A percentile compares a stretch with the other conserved stretches of the same genome.
These are phyloP conservation scores for Iguana delicatissima DNA, from an alignment of 2,797 vertebrate species.

Conservation along the genomic window DNA sequence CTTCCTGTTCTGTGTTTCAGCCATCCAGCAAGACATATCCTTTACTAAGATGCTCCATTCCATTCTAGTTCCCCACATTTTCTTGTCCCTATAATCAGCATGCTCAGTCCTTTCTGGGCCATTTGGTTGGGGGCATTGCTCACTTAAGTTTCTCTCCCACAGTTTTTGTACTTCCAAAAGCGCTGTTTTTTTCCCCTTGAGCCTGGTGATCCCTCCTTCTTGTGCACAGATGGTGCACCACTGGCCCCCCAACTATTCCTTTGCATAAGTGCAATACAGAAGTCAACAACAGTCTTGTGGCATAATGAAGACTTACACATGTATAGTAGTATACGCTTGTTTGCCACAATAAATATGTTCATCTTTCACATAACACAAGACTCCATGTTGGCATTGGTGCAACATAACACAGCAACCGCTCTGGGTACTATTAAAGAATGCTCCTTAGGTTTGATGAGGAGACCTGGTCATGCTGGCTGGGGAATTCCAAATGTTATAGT, in stretches of 20 bases:
- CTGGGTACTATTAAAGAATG: neutral
- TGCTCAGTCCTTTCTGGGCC: neutral
- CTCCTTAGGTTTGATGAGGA: neutral
- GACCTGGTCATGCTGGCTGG: neutral
- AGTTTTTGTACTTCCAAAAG: too few species aligned
- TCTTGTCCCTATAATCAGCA: neutral
- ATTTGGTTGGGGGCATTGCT: too few species aligned
- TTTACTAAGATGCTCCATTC: neutral
- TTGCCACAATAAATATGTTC: neutral
- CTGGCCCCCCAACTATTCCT: too few species aligned
- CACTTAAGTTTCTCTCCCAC: too few species aligned
- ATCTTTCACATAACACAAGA: too few species aligned
- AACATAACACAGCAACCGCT: neutral
- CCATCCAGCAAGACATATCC: neutral
- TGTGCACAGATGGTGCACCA: too few species aligned
- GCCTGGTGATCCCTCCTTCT: too few species aligned
- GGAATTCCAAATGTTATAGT: neutral
- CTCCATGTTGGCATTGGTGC: neutral
- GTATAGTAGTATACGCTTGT: neutral
- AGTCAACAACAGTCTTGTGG: too few species aligned
- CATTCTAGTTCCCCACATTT: neutral
- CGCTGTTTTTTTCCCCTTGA: too few species aligned
- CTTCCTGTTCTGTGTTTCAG: neutral
- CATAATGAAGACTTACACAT: neutral
- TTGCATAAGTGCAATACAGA: too few species aligned